Percentiles rank a stretch among this genome's conserved stretches.
Conservation (phyloP, 2,113 vertebrate genomes). For the Macquaria australasica region DNA sequence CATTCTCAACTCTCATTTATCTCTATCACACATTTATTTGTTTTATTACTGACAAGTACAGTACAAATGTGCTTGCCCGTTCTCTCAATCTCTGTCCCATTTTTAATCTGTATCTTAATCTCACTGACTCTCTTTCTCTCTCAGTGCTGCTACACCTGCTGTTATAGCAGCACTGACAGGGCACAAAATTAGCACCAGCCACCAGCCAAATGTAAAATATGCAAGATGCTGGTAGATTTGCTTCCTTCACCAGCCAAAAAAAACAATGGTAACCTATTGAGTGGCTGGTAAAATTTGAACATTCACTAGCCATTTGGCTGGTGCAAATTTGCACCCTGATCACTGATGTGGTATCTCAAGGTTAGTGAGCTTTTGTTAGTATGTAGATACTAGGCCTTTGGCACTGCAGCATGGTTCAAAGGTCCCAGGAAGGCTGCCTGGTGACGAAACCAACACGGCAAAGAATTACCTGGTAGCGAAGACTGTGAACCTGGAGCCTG, state of each 20-base stretch:
- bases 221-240: no score
- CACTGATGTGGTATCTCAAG: conserved; percentile 11
- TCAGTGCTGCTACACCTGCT: neutral
- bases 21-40: neutral
- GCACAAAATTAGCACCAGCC: no score
- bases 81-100: neutral
- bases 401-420: neutral
- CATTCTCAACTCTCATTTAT: conserved; percentile 1
- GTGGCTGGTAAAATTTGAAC: no score
- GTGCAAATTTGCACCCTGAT: no score
- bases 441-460: neutral
- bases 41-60: neutral
- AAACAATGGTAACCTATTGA: no score
- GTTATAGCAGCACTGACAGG: neutral
- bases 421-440: neutral
- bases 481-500: neutral
- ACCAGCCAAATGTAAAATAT: no score
- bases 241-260: no score
- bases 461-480: neutral
- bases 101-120: conserved; percentile 27
- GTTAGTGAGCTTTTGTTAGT: conserved; percentile 6
- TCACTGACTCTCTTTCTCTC: neutral
- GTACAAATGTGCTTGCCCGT: neutral
- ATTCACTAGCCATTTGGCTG: no score
- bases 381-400: conserved; percentile 7